Evolutionary conservation across 2,113 vertebrate genomes (phyloP).

Genomic region (Lagopus leucura): DNA sequence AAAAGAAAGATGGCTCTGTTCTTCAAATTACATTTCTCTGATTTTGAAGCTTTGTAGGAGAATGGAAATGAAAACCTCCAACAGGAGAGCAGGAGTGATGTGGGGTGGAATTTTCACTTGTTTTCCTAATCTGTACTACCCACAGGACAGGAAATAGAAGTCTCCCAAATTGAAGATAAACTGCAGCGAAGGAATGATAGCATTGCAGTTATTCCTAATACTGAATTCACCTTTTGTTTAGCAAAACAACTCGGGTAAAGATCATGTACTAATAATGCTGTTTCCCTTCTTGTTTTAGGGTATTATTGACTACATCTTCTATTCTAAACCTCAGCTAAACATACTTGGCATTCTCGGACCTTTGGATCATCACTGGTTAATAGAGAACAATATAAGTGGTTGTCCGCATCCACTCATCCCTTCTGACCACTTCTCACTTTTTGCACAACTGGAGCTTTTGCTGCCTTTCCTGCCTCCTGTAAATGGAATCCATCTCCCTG

Average conservation of each 20-base stretch:
- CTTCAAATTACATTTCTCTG: too few species aligned
- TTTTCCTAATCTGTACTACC: background rate
- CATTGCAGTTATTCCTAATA: background rate
- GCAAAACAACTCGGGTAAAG: background rate
- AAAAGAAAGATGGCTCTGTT: background rate
- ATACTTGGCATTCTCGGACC: conserved; percentile 95
- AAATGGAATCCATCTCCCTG: conserved; percentile 94
- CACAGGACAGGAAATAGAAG: background rate
- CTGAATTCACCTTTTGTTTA: background rate
- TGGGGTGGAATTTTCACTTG: background rate
- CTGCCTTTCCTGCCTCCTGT: conserved; percentile 91
- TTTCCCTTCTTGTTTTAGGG: conserved; percentile 80
- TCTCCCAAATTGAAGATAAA: background rate
- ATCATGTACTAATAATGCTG: background rate
- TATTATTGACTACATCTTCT: conserved; percentile 99
- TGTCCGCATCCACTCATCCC: conserved; percentile 97
- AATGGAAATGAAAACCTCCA: background rate
- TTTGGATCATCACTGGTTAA: conserved; percentile 95
- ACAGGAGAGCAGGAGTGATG: background rate
- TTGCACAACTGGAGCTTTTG: conserved; percentile 97
- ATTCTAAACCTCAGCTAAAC: conserved; percentile 96
- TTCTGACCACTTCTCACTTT: conserved; percentile 99
- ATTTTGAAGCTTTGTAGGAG: background rate
- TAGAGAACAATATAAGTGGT: conserved; percentile 96
- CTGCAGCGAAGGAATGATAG: background rate